These are phyloP conservation scores for Acanthosepion lycidas DNA, from an alignment of 2,888 invertebrate species.

Conservation along the genomic window DNA sequence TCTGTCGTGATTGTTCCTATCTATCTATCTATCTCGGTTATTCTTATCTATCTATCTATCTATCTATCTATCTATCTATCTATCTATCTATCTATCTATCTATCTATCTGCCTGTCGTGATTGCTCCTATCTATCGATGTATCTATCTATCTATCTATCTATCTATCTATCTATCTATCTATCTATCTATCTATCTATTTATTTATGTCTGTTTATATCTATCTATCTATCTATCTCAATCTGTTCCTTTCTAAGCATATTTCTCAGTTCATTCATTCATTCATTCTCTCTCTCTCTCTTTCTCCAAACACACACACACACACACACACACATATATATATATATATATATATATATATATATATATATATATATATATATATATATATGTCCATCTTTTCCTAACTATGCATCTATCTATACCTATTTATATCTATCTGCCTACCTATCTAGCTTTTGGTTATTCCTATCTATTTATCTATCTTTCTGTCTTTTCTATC, in stretches of 20 bases:
- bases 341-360: neutral
- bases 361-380: too few relatives aligned
- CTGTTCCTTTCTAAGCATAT: neutral
- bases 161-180: neutral
- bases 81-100: neutral
- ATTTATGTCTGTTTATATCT: accelerated
- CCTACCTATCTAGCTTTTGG: neutral
- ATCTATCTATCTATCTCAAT: neutral
- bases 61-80: neutral
- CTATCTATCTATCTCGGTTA: neutral
- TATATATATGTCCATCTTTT: neutral
- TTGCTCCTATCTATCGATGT: neutral
- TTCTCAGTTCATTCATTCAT: too few relatives aligned
- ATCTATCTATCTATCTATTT: neutral
- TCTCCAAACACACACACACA: too few relatives aligned
- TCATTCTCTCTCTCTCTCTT: too few relatives aligned
- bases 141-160: neutral
- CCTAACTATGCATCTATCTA: neutral
- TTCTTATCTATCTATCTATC: neutral
- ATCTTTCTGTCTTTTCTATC: too few relatives aligned
- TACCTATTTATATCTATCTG: neutral
- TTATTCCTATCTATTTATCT: too few relatives aligned
- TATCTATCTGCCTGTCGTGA: too few relatives aligned
- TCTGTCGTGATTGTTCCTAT: neutral
- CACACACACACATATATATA: too few relatives aligned